Evolutionary conservation across 1,140 invertebrate genomes (phyloP).

Genomic region (Magallana ariakensis): DNA sequence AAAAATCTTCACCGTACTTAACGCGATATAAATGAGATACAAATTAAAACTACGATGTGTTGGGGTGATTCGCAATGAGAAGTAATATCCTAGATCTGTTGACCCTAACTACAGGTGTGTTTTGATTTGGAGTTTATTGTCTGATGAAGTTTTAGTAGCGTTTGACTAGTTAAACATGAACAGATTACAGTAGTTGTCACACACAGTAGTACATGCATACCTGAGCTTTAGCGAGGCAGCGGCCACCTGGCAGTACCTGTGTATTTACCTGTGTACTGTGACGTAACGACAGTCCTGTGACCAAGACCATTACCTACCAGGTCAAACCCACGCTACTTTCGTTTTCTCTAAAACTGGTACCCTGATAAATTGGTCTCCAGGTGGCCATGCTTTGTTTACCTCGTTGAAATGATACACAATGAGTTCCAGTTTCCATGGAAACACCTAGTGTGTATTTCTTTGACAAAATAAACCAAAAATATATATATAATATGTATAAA

Average conservation of each 20-base stretch:
- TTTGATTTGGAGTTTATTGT: neutral
- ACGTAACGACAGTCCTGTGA: neutral
- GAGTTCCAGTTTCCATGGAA: conserved; percentile 14
- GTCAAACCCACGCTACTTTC: neutral
- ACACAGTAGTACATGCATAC: conserved; percentile 5
- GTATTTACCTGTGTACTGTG: neutral
- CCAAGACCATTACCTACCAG: neutral
- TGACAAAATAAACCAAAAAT: conserved; percentile 5
- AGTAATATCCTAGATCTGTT: neutral
- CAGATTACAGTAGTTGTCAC: conserved; percentile 18
- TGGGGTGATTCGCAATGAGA: neutral
- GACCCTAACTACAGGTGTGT: neutral
- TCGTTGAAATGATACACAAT: conserved; percentile 14
- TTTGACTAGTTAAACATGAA: conserved; percentile 14
- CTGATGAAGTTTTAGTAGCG: neutral
- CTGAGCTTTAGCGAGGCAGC: conserved; percentile 14
- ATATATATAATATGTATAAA: conserved; percentile 7
- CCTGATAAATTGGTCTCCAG: neutral
- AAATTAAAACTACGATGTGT: neutral
- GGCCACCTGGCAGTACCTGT: neutral
- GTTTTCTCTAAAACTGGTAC: neutral
- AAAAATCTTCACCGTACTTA: conserved; percentile 20
- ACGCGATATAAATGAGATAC: neutral
- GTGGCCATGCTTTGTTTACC: conserved; percentile 10
- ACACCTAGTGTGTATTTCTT: conserved; percentile 20